A percentile compares a stretch with the other conserved stretches of the same genome.
Evolutionary conservation across 2,797 vertebrate species (phyloP).

Genomic region (Sciurus vulgaris): DNA sequence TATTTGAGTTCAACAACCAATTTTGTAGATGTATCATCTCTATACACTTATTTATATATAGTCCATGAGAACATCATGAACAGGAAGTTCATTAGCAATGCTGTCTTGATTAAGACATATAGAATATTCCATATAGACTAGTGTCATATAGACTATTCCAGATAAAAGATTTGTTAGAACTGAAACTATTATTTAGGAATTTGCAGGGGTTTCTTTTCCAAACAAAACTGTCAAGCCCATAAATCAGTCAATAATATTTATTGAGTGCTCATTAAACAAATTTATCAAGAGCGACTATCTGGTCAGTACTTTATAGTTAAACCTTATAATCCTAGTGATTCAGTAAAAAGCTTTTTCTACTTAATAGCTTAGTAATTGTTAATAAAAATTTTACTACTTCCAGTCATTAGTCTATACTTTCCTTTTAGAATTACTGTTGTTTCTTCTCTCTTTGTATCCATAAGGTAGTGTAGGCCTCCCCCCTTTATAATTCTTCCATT

Average conservation of each 20-base stretch:
- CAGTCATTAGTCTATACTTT: not conserved
- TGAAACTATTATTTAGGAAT: conserved; percentile 32
- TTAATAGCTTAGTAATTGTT: not conserved
- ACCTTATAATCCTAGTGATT: not conserved
- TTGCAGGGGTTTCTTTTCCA: conserved; percentile 32
- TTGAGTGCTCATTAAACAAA: conserved; percentile 4
- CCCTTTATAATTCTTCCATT: not conserved
- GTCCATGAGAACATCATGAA: not conserved
- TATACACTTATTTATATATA: not conserved
- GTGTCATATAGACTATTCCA: conserved; percentile 3
- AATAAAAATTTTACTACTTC: not conserved
- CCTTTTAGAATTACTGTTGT: not conserved
- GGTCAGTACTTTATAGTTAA: not conserved
- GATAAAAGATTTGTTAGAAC: conserved; percentile 49
- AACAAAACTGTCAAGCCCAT: not conserved
- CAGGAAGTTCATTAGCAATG: not conserved
- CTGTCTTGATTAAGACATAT: conserved; percentile 42
- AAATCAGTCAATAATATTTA: conserved; percentile 38
- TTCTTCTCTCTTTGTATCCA: not conserved
- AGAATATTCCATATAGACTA: not conserved
- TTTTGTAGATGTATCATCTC: not conserved
- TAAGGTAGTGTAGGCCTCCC: not conserved
- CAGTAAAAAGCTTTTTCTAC: not conserved
- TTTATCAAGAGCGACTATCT: not conserved
- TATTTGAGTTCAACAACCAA: not conserved